phyloP scores from a whole-genome alignment of 1,140 invertebrate genomes.

The Drosophila nigromelanica region DNA sequence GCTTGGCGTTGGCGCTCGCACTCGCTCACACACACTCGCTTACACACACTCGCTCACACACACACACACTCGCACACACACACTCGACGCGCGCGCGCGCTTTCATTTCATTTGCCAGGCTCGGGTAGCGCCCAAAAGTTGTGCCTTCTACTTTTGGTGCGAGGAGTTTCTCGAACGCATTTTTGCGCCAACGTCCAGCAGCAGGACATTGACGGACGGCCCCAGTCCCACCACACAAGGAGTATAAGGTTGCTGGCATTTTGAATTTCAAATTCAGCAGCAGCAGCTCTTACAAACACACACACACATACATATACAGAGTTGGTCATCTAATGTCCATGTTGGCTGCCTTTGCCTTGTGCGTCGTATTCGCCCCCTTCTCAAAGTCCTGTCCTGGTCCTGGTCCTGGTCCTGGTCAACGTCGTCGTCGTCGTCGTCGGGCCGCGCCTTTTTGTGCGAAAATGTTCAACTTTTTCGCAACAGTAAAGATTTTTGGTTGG shows the following conservation, averaged over 20 bases:
- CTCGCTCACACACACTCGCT: slow-evolving; percentile 32
- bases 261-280: slow-evolving; percentile 79
- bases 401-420: too few species aligned
- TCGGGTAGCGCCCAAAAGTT: slow-evolving; percentile 46
- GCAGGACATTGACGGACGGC: slow-evolving; percentile 78
- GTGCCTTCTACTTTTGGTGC: slow-evolving; percentile 70
- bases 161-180: slow-evolving; percentile 60
- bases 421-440: slow-evolving; percentile 21
- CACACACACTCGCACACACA: slow-evolving; percentile 21
- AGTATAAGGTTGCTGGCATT: slow-evolving; percentile 64
- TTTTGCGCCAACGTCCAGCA: slow-evolving; percentile 61
- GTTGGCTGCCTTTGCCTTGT: slow-evolving; percentile 44
- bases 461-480: slow-evolving; percentile 81
- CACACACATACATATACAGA: slow-evolving; percentile 30
- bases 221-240: slow-evolving; percentile 25
- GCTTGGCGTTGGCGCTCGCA: not conserved
- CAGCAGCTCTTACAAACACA: slow-evolving; percentile 43
- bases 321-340: slow-evolving; percentile 40
- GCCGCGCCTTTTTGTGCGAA: slow-evolving; percentile 81
- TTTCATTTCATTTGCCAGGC: slow-evolving; percentile 79
- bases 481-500: slow-evolving; percentile 83
- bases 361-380: slow-evolving; percentile 33
- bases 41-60: too few species aligned
- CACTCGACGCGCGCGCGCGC: slow-evolving; percentile 53
- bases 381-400: slow-evolving; percentile 11